phyloP scores from a whole-genome alignment of 1,140 invertebrate species.

The Globodera rostochiensis region DNA sequence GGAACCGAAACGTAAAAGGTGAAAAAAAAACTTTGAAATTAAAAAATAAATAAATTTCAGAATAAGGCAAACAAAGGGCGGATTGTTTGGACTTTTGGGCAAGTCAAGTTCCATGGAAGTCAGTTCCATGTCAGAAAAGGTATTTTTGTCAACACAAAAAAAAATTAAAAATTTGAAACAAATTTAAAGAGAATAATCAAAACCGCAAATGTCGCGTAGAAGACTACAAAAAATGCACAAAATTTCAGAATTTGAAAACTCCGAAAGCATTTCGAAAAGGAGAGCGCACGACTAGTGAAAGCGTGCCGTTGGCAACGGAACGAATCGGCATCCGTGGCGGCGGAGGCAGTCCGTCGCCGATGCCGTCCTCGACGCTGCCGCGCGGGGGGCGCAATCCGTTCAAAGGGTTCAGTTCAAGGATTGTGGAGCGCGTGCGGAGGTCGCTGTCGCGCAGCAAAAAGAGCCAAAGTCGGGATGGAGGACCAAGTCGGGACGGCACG shows the following conservation, averaged over 20 bases:
- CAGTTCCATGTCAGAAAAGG: conserved; percentile 22
- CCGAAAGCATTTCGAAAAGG: neutral
- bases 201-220: neutral
- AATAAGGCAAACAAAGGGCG: conserved; percentile 5
- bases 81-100: neutral
- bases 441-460: conserved; percentile 53
- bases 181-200: neutral
- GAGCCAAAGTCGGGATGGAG: conserved; percentile 13
- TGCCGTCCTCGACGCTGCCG: conserved; percentile 35
- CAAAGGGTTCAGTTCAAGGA: conserved; percentile 62
- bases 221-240: neutral
- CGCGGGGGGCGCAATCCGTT: conserved; percentile 63
- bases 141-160: neutral
- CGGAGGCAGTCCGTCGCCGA: neutral
- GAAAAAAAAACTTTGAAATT: neutral
- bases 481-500: conserved; percentile 42
- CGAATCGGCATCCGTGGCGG: conserved; percentile 2
- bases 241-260: conserved; percentile 6
- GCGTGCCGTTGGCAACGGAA: neutral
- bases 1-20: conserved; percentile 47
- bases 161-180: neutral
- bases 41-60: neutral
- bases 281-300: neutral
- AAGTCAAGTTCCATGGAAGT: conserved; percentile 17
- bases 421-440: conserved; percentile 59